Evolutionary conservation across 2,888 invertebrate species (phyloP).

Genomic region (Matsumyia berberina): DNA sequence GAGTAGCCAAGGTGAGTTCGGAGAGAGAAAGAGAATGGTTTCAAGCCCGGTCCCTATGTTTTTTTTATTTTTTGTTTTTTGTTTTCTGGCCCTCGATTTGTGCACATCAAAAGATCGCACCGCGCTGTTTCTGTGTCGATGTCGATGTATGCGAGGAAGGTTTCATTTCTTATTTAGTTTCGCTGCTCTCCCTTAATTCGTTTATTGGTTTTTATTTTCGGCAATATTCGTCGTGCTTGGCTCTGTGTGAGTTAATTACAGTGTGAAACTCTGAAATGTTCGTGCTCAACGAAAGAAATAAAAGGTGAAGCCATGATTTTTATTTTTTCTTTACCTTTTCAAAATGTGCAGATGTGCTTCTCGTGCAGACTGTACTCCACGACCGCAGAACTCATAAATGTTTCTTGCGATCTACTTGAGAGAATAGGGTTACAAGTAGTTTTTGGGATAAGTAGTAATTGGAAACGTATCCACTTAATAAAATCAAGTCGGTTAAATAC

Average conservation of each 20-base stretch:
- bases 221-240: constrained; percentile 8
- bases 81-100: constrained; percentile 35
- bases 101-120: constrained; percentile 47
- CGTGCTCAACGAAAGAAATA: constrained; percentile 13
- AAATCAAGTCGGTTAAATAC: not conserved
- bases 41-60: constrained; percentile 44
- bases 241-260: constrained; percentile 49
- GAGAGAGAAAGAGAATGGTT: constrained; percentile 21
- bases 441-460: not conserved
- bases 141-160: not conserved
- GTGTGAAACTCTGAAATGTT: constrained; percentile 47
- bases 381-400: not conserved
- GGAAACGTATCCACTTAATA: constrained; percentile 10
- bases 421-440: constrained; percentile 15
- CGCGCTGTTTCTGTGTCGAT: constrained; percentile 2
- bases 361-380: constrained; percentile 5
- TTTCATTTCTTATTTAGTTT: constrained; percentile 26
- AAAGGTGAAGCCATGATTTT: constrained; percentile 20
- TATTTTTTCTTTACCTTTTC: not conserved
- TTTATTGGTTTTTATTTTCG: constrained; percentile 46
- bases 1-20: constrained; percentile 49
- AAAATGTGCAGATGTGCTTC: constrained; percentile 46
- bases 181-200: constrained; percentile 10
- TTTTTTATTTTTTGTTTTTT: constrained; percentile 33
- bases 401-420: constrained; percentile 18